Base-by-base conservation (phyloP, 1,140 invertebrate species). In the Phocides pigmalion region DNA sequence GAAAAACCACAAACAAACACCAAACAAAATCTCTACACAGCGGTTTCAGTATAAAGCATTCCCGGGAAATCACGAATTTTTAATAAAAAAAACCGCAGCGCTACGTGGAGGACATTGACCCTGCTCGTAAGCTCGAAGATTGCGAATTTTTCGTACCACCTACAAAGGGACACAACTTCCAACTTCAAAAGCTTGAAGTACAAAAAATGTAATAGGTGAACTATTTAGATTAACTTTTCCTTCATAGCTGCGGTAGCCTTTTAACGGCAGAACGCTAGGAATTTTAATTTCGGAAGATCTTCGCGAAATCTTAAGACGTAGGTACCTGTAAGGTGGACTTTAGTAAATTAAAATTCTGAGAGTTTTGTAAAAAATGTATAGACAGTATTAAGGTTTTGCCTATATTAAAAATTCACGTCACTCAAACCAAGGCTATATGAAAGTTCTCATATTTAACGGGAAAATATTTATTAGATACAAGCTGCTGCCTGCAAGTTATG, bases 191-290 rank as follows among this genome's bases (percentile, higher is more conserved):
- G 47, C 46, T 15, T 22, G 14, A 28, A 49, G 12, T 49, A n/a
- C n/a, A n/a, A 50, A 50, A 50, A 35, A 17, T 17, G 25, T 6
- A 50, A 12, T 50, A 50, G 47, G 12, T 50, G 15, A 50, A 50
- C 47, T 50, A 50, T 50, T 50, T 50, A 32, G 25, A 50, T 50
- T 50, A 50, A 50, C 47, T 50, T 50, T 50, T 35, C 25, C 47
- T 11, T 17, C 22, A 28, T 35, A 16, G 47, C 47, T 50, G 47
- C 14, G 47, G 47, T 50, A 35, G 25, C 16, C 47, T 50, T 50
- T 35, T 32, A 32, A 19, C n/a, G n/a, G 19, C 17, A 1, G 14
- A 35, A 1, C 32, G 25, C 25, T 28, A 28, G 6, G 46, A 50
- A 50, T 50, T 50, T 50, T 50, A 50, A 50, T 50, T 50, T 32